These are phyloP conservation scores for Hyphantria cunea DNA, from an alignment of 1,140 invertebrate species.

Conservation along the genomic window DNA sequence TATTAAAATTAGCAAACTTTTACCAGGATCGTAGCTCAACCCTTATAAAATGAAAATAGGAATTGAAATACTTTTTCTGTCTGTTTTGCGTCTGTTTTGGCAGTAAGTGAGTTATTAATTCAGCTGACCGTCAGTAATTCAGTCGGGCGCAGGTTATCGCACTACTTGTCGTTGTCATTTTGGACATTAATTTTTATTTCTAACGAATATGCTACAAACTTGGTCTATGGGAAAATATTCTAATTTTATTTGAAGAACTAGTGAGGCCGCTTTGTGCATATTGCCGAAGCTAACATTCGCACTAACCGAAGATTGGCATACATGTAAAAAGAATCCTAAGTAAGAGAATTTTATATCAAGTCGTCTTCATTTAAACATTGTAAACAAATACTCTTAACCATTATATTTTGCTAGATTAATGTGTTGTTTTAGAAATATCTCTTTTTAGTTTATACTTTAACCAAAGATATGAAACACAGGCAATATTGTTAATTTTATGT, in stretches of 20 bases:
- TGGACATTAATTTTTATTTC: constrained; percentile 53
- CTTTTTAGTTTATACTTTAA: no score
- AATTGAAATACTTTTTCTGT: constrained; percentile 52
- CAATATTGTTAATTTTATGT: not conserved
- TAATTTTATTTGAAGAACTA: constrained; percentile 36
- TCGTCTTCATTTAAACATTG: no score
- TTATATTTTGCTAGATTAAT: no score
- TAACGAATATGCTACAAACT: constrained; percentile 51
- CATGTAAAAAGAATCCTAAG: constrained; percentile 7
- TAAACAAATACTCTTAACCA: no score
- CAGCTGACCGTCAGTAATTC: constrained; percentile 56
- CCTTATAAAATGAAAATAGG: constrained; percentile 53
- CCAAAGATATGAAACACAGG: no score
- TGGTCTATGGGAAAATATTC: constrained; percentile 53
- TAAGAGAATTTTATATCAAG: no score
- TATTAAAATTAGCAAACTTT: constrained; percentile 21
- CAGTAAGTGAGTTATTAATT: constrained; percentile 58
- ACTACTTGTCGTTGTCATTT: constrained; percentile 63
- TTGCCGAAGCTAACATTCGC: constrained; percentile 50
- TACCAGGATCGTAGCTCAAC: constrained; percentile 26
- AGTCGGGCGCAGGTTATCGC: constrained; percentile 36
- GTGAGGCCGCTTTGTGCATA: constrained; percentile 40
- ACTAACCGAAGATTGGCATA: constrained; percentile 21
- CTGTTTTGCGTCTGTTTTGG: constrained; percentile 28
- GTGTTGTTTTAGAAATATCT: no score